phyloP scores from a whole-genome alignment of 2,113 vertebrate species.

The Gavia stellata region DNA sequence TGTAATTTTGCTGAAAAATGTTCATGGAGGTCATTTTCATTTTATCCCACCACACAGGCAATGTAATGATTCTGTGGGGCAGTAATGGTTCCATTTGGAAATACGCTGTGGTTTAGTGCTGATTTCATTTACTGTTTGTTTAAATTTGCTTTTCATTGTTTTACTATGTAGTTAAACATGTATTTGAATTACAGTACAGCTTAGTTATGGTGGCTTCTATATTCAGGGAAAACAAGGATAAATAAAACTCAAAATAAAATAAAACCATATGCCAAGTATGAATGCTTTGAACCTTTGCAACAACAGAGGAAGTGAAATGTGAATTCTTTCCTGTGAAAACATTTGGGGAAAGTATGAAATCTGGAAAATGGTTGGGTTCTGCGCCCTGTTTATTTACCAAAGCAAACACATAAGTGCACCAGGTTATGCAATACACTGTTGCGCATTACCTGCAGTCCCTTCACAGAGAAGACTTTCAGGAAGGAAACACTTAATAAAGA shows the following conservation, averaged over 20 bases:
- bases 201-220: background rate
- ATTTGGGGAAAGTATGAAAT: constrained; percentile 16
- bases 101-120: background rate
- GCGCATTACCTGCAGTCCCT: background rate
- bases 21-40: background rate
- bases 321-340: constrained; percentile 32
- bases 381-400: background rate
- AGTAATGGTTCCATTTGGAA: background rate
- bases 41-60: background rate
- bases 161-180: background rate
- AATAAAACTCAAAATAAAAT: constrained; percentile 24
- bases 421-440: background rate
- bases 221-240: constrained; percentile 4
- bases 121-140: background rate
- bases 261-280: constrained; percentile 18
- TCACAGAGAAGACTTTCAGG: background rate
- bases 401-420: background rate
- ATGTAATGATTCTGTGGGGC: background rate
- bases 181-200: background rate
- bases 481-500: background rate
- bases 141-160: constrained; percentile 1
- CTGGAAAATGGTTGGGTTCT: background rate
- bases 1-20: background rate
- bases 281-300: constrained; percentile 22
- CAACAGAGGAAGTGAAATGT: constrained; percentile 25